Conservation (phyloP, 2,888 invertebrate species). For the Protonemura montana region DNA sequence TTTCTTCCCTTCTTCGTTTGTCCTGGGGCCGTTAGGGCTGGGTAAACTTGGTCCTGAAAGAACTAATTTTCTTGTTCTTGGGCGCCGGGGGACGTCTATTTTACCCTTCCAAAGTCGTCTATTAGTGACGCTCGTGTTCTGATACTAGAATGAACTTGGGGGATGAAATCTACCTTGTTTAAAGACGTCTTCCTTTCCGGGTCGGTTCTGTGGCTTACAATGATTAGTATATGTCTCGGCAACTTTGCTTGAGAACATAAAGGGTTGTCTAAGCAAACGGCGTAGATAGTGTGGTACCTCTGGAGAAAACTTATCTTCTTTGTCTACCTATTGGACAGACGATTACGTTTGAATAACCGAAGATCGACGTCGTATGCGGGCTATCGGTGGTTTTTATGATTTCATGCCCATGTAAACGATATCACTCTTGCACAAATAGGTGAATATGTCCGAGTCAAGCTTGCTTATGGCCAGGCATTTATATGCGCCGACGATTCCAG, state of each 20-base stretch:
- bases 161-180: conserved; percentile 34
- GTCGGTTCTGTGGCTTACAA: not conserved
- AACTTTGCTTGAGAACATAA: not conserved
- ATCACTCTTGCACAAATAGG: not conserved
- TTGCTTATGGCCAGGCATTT: not conserved
- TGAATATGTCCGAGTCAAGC: not conserved
- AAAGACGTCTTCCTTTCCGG: conserved; percentile 23
- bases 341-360: no score
- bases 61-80: conserved; percentile 46
- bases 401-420: not conserved
- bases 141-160: not conserved
- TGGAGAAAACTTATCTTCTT: not conserved
- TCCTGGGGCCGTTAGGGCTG: conserved; percentile 38
- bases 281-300: not conserved
- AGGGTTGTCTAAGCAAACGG: not conserved
- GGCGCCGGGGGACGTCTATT: conserved; percentile 41
- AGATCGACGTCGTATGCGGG: no score
- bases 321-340: not conserved
- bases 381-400: not conserved
- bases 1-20: conserved; percentile 42
- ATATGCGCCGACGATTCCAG: not conserved
- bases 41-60: conserved; percentile 36
- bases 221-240: not conserved
- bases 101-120: conserved; percentile 37
- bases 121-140: conserved; percentile 34